Conservation (phyloP, 2,888 invertebrate species). For the Sicus ferrugineus region DNA sequence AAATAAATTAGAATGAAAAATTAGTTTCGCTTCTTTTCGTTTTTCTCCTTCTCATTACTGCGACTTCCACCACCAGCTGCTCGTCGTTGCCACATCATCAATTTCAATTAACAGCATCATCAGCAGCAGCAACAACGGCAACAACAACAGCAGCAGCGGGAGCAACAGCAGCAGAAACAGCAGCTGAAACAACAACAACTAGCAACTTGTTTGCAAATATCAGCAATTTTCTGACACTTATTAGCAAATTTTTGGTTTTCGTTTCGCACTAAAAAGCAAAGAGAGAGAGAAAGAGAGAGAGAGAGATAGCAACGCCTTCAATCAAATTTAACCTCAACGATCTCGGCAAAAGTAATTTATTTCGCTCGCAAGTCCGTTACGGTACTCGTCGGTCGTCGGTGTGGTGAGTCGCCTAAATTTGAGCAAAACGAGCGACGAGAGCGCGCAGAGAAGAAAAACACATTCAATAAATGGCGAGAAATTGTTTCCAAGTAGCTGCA, state of each 20-base stretch:
- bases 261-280: too few relatives aligned
- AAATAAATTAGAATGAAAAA: too few relatives aligned
- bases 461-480: neutral
- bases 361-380: neutral
- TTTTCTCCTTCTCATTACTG: neutral
- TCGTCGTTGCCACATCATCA: neutral
- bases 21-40: neutral
- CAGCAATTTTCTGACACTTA: neutral
- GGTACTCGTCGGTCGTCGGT: neutral
- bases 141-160: too few relatives aligned
- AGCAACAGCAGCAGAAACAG: too few relatives aligned
- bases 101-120: neutral
- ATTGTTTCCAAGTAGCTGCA: neutral
- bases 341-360: constrained; percentile 9
- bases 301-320: neutral
- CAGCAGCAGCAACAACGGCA: too few relatives aligned
- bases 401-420: too few relatives aligned
- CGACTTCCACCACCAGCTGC: neutral
- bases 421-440: neutral
- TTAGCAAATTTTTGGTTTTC: neutral
- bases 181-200: too few relatives aligned
- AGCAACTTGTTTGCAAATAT: neutral
- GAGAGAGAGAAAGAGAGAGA: too few relatives aligned
- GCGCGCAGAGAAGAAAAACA: neutral
- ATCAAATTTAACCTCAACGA: constrained; percentile 15